Conservation (phyloP, 2,797 vertebrate species). For the Gorsachius magnificus region DNA sequence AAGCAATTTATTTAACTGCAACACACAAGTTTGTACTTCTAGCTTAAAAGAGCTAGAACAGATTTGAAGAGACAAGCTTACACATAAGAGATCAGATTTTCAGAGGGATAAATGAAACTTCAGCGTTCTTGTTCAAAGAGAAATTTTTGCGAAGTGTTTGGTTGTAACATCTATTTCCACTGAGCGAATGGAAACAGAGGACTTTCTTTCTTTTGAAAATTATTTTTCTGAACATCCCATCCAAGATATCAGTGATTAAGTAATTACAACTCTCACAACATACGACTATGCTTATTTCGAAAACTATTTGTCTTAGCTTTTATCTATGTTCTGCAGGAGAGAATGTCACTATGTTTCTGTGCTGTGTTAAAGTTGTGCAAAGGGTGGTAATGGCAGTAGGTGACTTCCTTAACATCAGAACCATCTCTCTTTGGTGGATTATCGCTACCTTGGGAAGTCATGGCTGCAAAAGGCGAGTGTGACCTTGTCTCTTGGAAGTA, state of each 20-base stretch:
- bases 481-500: not conserved
- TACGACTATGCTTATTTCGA: not conserved
- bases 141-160: not conserved
- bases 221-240: not conserved
- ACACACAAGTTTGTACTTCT: not conserved
- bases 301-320: not conserved
- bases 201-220: not conserved
- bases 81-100: not conserved
- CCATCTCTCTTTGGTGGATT: not conserved
- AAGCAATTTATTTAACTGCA: not conserved
- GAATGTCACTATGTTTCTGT: not conserved
- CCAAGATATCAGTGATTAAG: not conserved
- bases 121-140: fast-evolving
- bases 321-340: not conserved
- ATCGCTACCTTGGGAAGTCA: not conserved
- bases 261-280: not conserved
- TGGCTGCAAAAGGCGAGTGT: not conserved
- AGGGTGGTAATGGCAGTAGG: not conserved
- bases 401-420: not conserved
- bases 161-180: not conserved
- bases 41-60: not conserved
- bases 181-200: not conserved
- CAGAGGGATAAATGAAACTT: not conserved
- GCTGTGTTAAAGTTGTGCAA: not conserved
- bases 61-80: not conserved